phyloP scores from a whole-genome alignment of 2,888 invertebrate genomes.

The Scaeva pyrastri region DNA sequence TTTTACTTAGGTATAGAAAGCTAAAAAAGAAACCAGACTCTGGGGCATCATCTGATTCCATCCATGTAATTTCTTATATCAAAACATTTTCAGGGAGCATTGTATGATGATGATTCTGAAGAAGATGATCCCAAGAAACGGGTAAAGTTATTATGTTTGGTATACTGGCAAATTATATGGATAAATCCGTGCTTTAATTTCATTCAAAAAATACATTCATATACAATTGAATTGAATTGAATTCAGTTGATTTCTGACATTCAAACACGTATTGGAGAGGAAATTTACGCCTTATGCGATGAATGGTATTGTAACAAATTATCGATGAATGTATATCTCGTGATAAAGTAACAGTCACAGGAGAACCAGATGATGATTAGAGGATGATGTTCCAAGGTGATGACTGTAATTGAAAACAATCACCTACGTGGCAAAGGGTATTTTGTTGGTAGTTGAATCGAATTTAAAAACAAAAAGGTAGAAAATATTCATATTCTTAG shows the following conservation, averaged over 20 bases:
- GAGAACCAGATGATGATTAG: conserved; percentile 1
- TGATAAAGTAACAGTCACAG: conserved; percentile 2
- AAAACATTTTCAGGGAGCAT: conserved; percentile 68
- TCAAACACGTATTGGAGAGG: conserved; percentile 50
- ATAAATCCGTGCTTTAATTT: conserved; percentile 17
- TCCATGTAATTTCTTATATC: conserved; percentile 57
- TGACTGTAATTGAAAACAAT: conserved; percentile 10
- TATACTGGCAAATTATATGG: conserved; percentile 58
- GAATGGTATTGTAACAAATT: conserved; percentile 59
- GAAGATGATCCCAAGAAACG: conserved; percentile 24
- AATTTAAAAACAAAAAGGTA: too few species aligned
- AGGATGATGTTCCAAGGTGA: neutral
- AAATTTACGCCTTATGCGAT: conserved; percentile 52
- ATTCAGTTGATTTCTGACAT: conserved; percentile 42
- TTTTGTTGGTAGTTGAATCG: neutral
- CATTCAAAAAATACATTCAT: neutral
- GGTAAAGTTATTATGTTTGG: conserved; percentile 69
- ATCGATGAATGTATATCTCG: conserved; percentile 50
- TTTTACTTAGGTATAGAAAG: neutral
- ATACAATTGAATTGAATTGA: conserved; percentile 30
- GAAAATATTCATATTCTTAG: too few species aligned
- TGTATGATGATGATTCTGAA: neutral
- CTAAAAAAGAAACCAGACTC: neutral
- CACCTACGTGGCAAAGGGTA: neutral
- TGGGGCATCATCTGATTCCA: conserved; percentile 3